Conservation (phyloP, 2,797 vertebrate species). For the Glossophaga mutica region DNA sequence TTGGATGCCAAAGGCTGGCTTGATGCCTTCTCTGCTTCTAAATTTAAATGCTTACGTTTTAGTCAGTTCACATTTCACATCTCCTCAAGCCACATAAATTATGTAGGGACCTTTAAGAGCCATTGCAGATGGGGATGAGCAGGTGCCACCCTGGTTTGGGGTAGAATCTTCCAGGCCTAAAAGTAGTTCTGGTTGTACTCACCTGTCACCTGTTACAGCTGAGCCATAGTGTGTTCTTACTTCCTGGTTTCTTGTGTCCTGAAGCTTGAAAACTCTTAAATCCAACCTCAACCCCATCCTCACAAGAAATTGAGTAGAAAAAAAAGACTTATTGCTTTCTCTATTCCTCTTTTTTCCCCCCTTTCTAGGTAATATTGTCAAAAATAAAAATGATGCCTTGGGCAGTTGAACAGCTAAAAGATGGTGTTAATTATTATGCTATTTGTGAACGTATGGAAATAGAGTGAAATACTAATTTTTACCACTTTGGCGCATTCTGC, state of each 20-base stretch:
- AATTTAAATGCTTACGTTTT: conserved; percentile 29
- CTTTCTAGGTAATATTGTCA: not conserved
- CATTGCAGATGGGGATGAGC: not conserved
- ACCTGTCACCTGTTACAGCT: conserved; percentile 20
- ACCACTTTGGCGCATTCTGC: not conserved
- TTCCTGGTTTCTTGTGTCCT: conserved; percentile 2
- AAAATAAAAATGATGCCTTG: not conserved
- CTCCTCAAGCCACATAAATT: conserved; percentile 26
- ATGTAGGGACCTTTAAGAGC: conserved; percentile 30
- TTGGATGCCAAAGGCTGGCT: not conserved
- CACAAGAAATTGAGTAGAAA: not conserved
- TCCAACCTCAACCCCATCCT: not conserved
- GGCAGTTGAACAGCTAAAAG: not conserved
- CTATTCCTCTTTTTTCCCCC: not conserved
- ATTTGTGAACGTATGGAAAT: not conserved
- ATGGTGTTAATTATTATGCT: not conserved
- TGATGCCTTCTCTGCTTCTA: not conserved
- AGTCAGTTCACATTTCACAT: conserved; percentile 22
- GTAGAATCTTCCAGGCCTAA: conserved; percentile 10
- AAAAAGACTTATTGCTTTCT: not conserved
- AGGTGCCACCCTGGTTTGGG: not conserved
- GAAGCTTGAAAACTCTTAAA: not conserved
- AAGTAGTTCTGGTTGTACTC: not conserved
- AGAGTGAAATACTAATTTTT: not conserved
- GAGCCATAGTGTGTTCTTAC: not conserved